phyloP scores from a whole-genome alignment of 2,888 invertebrate genomes.

The Philereme vetulata region DNA sequence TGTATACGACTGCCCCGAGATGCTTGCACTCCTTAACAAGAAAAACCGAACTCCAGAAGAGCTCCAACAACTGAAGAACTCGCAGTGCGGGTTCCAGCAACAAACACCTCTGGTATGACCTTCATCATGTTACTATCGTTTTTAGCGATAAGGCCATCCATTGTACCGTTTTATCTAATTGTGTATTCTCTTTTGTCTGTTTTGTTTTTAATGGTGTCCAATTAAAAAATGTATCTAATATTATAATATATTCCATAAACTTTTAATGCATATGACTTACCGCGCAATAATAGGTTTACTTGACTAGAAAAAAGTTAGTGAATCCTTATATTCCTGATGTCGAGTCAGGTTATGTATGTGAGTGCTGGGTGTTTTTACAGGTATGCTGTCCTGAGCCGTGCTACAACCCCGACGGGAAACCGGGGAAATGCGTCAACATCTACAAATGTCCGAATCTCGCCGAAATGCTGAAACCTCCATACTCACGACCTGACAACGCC shows the following conservation, averaged over 20 bases:
- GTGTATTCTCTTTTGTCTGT: too few species aligned
- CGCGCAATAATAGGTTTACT: too few species aligned
- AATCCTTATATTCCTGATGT: too few species aligned
- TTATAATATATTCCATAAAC: too few species aligned
- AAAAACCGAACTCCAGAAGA: constrained; percentile 58
- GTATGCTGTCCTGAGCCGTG: constrained; percentile 37
- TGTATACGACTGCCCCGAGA: constrained; percentile 59
- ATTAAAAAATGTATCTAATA: too few species aligned
- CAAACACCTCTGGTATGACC: constrained; percentile 52
- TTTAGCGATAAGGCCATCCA: too few species aligned
- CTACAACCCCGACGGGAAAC: constrained; percentile 46
- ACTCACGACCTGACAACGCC: constrained; percentile 17
- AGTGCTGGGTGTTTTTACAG: constrained; percentile 7
- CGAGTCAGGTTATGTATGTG: too few species aligned
- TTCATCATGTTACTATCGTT: neutral
- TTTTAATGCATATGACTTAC: too few species aligned
- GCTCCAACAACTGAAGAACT: constrained; percentile 62
- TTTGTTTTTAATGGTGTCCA: too few species aligned
- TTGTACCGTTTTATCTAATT: too few species aligned
- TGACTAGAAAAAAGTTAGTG: too few species aligned
- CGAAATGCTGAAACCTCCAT: constrained; percentile 34
- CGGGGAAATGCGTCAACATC: constrained; percentile 47
- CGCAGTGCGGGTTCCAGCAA: constrained; percentile 60
- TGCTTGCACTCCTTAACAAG: constrained; percentile 56
- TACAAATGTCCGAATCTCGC: constrained; percentile 44